These are phyloP conservation scores for Campoplex nolae DNA, from an alignment of 2,888 invertebrate species.

Conservation along the genomic window DNA sequence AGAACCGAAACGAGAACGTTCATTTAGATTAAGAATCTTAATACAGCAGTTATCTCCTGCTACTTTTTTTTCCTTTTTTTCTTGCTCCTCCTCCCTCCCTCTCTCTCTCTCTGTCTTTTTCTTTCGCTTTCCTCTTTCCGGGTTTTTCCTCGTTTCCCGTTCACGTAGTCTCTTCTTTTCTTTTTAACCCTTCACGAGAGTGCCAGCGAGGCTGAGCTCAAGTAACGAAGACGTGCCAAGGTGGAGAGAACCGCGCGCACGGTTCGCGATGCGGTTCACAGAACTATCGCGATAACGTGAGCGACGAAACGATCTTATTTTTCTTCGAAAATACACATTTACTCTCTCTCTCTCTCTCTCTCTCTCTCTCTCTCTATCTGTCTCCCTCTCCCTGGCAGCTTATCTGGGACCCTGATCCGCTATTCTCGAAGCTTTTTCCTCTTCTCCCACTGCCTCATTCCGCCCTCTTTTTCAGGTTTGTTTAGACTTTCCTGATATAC, in stretches of 20 bases:
- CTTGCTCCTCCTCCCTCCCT: constrained; percentile 27
- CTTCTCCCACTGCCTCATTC: constrained; percentile 17
- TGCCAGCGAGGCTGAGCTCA: constrained; percentile 54
- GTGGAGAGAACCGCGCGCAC: constrained; percentile 35
- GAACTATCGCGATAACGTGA: constrained; percentile 64
- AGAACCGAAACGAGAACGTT: constrained; percentile 76
- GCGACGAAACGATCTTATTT: constrained; percentile 74
- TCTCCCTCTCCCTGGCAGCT: background rate
- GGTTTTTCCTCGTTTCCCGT: constrained; percentile 43
- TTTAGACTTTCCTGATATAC: background rate
- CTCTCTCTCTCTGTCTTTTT: constrained; percentile 21
- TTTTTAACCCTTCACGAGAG: constrained; percentile 52
- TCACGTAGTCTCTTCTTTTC: constrained; percentile 59
- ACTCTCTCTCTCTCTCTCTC: constrained; percentile 15
- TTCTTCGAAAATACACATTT: constrained; percentile 71
- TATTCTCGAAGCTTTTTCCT: constrained; percentile 33
- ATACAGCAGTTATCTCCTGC: constrained; percentile 76
- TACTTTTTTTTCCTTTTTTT: constrained; percentile 60
- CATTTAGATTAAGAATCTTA: constrained; percentile 82
- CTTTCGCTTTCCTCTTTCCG: constrained; percentile 27
- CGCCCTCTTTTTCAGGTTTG: constrained; percentile 1
- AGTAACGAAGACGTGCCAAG: constrained; percentile 52
- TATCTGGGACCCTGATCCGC: background rate
- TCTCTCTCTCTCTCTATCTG: background rate
- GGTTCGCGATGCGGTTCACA: constrained; percentile 40